Evolutionary conservation across 2,797 vertebrate genomes (phyloP).

Genomic region (Mus minutoides): DNA sequence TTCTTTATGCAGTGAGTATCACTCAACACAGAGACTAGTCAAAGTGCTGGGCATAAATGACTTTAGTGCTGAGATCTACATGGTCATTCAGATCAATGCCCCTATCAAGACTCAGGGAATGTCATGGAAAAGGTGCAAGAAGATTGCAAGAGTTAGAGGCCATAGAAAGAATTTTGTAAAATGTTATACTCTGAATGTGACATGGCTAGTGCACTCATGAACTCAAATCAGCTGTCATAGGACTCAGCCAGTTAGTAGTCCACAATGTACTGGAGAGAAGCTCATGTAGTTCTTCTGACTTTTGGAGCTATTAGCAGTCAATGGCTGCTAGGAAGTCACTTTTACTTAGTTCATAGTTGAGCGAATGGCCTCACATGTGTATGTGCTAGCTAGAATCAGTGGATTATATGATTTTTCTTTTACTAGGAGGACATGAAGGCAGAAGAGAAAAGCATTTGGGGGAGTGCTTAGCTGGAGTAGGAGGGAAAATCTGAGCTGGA

Average conservation of each 20-base stretch:
- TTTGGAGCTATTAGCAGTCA: background rate
- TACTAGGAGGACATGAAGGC: background rate
- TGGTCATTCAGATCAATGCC: background rate
- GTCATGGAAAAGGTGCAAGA: background rate
- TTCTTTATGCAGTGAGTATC: background rate
- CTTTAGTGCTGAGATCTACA: background rate
- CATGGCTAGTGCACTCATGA: too few species aligned
- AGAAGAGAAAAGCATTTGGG: too few species aligned
- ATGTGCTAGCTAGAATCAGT: background rate
- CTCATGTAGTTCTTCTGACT: fast-evolving
- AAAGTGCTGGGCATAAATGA: background rate
- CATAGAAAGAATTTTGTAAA: background rate
- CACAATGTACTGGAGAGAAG: too few species aligned
- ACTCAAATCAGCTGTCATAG: background rate
- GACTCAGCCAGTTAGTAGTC: too few species aligned
- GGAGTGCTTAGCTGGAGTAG: too few species aligned
- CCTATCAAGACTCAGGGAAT: background rate
- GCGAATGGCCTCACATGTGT: background rate
- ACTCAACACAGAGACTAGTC: background rate
- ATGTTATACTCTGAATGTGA: too few species aligned
- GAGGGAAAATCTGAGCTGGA: background rate
- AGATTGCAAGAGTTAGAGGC: background rate
- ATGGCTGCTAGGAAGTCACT: background rate
- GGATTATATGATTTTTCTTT: background rate
- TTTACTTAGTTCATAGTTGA: background rate